Conservation (phyloP, 2,113 vertebrate species). For the Leptobrachium leishanense region DNA sequence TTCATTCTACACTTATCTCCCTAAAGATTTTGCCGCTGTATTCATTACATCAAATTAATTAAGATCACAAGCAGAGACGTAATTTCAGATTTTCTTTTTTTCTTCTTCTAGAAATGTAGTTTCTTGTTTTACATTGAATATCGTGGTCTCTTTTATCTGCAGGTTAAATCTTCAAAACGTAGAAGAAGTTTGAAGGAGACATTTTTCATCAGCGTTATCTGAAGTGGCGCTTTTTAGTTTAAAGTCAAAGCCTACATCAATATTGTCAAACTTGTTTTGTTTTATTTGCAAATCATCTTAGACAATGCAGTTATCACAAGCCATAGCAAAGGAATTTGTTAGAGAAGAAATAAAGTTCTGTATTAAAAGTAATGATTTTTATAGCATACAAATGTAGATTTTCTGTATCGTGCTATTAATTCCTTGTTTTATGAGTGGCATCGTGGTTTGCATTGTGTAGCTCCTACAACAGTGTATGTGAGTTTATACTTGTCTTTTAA, state of each 20-base stretch:
- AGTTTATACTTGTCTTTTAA: no score
- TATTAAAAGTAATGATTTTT: no score
- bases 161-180: constrained; percentile 61
- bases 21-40: constrained; percentile 62
- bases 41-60: constrained; percentile 77
- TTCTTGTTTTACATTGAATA: constrained; percentile 55
- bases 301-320: neutral
- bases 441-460: no score
- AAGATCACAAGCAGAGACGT: constrained; percentile 70
- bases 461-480: no score
- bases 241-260: neutral
- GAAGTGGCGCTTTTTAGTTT: constrained; percentile 4
- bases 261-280: constrained; percentile 1
- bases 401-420: no score
- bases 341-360: neutral
- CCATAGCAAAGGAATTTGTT: neutral
- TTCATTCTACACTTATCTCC: constrained; percentile 52
- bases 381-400: no score
- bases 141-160: constrained; percentile 60
- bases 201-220: neutral
- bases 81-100: constrained; percentile 59
- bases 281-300: neutral
- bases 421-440: no score
- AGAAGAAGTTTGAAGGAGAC: constrained; percentile 11
- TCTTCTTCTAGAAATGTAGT: constrained; percentile 62